Evolutionary conservation across 2,113 vertebrate genomes (phyloP), one percentile per base, ranked within the genome.

Genomic region (Gambusia holbrooki): DNA sequence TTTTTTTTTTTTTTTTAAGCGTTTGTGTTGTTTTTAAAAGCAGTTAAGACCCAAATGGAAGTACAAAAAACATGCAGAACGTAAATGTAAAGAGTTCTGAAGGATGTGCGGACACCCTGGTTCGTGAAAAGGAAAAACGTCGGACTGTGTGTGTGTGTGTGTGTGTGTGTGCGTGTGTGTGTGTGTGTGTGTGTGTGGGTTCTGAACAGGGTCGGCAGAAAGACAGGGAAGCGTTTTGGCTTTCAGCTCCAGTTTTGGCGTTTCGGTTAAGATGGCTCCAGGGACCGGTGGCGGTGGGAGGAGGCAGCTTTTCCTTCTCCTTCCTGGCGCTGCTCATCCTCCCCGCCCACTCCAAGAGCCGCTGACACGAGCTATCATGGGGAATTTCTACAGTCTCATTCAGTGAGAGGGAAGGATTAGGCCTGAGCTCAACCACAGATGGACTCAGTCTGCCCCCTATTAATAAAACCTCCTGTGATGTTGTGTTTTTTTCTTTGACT

Each of bases 401-500:
- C 71, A 82, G 87, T 74, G 40, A 58, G 69, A 74, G 61, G 79
- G 74, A 71, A 65, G 86, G 88, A 93, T 92, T 90, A 92, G 86
- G 77, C 85, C 77, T 66, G 69, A 77, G 83, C 82, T 89, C 70
- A 63, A 66, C 87, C 85, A 81, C 88, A 88, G 88, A 92, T 87
- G 89, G 88, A 88, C 90, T 83, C 70, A 77, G 83, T 83, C 88
- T 87, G 91, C 77, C 88, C 88, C 86, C 83, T 87, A 88, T 89
- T 87, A 89, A 88, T 88, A 91, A 90, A 89, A 87, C 88, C 90
- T 79, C 81, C 72, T 30, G 74, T 76, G 89, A 82, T 84, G 86
- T 75, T 71, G 71, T 75, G 67, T 80, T 81, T 85, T 89, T 30
- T 83, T 73, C 32, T 40, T 27, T 8, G 63, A 48, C 25, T 62